These are phyloP conservation scores for Anhinga rufa DNA, from an alignment of 2,113 vertebrate genomes.

Conservation along the genomic window DNA sequence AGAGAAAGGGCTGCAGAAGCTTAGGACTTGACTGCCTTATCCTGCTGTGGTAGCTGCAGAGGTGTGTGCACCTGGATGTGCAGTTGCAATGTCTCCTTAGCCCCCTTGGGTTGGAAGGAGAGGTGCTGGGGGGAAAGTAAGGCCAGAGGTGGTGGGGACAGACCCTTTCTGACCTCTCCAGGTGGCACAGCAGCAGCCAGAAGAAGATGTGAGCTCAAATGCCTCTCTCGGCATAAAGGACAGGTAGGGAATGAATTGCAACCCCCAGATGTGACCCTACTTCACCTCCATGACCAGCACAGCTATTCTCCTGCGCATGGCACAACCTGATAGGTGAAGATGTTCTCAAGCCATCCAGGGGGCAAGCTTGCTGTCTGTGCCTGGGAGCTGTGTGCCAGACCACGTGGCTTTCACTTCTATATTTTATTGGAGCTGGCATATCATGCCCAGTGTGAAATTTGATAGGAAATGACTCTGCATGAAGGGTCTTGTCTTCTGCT, in stretches of 20 bases:
- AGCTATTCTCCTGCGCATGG: neutral
- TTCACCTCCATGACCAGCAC: neutral
- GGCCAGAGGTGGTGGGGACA: neutral
- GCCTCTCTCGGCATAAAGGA: neutral
- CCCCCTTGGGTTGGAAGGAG: neutral
- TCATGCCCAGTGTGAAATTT: neutral
- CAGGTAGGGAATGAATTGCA: neutral
- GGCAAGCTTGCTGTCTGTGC: neutral
- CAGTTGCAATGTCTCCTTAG: rapidly evolving
- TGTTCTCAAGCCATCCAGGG: neutral
- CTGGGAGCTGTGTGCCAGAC: neutral
- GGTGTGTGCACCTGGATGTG: neutral
- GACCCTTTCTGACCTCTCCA: neutral
- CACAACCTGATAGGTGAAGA: rapidly evolving
- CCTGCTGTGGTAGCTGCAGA: neutral
- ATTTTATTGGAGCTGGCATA: neutral
- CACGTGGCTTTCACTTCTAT: neutral
- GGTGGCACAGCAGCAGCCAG: neutral
- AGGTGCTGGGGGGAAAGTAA: neutral
- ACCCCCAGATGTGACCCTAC: neutral
- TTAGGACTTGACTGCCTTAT: neutral
- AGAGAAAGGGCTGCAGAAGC: neutral
- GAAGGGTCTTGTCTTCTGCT: neutral
- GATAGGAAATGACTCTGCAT: neutral
- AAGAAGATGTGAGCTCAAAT: neutral